These are phyloP conservation scores for Nothobranchius furzeri DNA, from an alignment of 2,113 vertebrate species.

Conservation along the genomic window DNA sequence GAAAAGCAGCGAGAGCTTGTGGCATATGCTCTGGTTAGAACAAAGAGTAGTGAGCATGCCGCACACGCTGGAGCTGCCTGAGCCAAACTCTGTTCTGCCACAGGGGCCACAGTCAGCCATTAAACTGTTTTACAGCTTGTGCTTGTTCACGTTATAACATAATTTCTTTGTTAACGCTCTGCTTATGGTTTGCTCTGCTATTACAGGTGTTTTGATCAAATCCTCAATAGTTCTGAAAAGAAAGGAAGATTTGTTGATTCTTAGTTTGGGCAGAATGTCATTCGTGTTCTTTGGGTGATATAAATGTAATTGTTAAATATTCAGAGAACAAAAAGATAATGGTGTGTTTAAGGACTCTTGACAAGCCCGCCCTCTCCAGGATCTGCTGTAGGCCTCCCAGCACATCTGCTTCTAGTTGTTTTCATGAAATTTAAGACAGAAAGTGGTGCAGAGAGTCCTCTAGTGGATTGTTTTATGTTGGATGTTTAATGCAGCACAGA, in stretches of 20 bases:
- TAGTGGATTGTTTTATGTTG: conserved; percentile 45
- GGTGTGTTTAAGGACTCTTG: conserved; percentile 45
- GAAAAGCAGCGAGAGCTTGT: conserved; percentile 71
- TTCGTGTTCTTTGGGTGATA: background rate
- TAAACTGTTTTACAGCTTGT: conserved; percentile 57
- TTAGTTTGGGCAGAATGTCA: background rate
- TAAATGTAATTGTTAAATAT: conserved; percentile 31
- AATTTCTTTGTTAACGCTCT: background rate
- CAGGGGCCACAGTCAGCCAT: conserved; percentile 39
- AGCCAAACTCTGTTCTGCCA: conserved; percentile 31
- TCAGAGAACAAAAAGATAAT: conserved; percentile 29
- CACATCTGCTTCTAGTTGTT: conserved; percentile 46
- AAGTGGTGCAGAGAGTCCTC: conserved; percentile 60
- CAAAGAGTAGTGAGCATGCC: conserved; percentile 65
- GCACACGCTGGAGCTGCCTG: conserved; percentile 29
- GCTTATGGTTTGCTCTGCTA: conserved; percentile 4
- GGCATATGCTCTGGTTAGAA: conserved; percentile 75
- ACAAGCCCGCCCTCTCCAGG: conserved; percentile 67
- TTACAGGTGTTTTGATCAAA: conserved; percentile 3
- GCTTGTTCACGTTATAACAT: conserved; percentile 47
- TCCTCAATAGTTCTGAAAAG: background rate
- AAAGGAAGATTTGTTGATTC: background rate
- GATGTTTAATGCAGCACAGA: background rate
- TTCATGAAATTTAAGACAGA: background rate
- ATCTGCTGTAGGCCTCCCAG: conserved; percentile 24